These are phyloP conservation scores for Ichneumoninae sp. DNA, from an alignment of 2,888 invertebrate genomes.

Conservation along the genomic window DNA sequence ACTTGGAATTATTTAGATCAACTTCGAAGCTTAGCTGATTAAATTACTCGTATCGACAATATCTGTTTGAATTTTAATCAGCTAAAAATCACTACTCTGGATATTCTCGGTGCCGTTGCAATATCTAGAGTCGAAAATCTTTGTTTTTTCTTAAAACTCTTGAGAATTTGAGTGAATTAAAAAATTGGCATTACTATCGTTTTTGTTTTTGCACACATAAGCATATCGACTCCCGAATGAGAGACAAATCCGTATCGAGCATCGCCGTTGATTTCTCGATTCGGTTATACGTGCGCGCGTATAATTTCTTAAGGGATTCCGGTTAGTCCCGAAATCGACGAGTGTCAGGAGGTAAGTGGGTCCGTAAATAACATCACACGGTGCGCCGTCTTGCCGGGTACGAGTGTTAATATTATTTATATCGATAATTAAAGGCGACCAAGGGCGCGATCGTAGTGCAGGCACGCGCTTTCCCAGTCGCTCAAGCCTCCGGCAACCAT, in stretches of 20 bases:
- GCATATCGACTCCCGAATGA: neutral
- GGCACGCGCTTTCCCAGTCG: constrained; percentile 68
- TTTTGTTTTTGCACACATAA: neutral
- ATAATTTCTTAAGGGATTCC: constrained; percentile 54
- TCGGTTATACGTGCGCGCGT: neutral
- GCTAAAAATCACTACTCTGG: neutral
- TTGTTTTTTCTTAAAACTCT: neutral
- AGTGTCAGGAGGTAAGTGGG: constrained; percentile 65
- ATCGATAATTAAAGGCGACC: constrained; percentile 79
- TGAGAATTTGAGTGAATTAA: neutral
- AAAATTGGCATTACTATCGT: neutral
- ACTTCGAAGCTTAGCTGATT: neutral
- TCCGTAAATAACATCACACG: constrained; percentile 66
- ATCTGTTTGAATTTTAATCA: neutral
- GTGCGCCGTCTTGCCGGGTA: constrained; percentile 60
- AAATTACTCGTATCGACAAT: neutral
- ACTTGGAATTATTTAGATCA: neutral
- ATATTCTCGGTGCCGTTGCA: neutral
- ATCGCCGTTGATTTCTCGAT: neutral
- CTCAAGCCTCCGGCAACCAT: constrained; percentile 75
- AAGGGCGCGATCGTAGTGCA: constrained; percentile 71
- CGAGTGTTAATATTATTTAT: constrained; percentile 81
- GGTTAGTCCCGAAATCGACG: constrained; percentile 66
- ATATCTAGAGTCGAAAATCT: neutral
- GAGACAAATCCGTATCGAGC: neutral